Percentiles rank a stretch among this genome's conserved stretches.
phyloP scores from a whole-genome alignment of 2,797 vertebrate genomes.

The Octomys mimax region DNA sequence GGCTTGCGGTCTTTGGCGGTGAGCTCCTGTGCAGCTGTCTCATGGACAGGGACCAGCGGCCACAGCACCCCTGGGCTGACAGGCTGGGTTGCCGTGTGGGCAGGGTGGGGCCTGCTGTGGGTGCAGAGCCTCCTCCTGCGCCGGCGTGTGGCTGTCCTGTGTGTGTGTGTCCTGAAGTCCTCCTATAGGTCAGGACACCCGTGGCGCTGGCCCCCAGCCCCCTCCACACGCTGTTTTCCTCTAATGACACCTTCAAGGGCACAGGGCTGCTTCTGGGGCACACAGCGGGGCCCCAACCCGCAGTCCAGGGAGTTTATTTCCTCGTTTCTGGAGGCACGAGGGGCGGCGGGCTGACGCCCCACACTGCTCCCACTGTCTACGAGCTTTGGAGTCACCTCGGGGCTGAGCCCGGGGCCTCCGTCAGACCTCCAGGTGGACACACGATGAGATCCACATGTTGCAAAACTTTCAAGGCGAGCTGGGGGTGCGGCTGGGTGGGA shows the following conservation, averaged over 20 bases:
- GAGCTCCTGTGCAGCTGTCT: neutral
- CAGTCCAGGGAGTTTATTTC: too few relatives aligned
- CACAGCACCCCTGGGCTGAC: neutral
- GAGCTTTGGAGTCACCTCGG: fast-evolving
- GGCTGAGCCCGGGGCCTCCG: neutral
- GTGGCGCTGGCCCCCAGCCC: neutral
- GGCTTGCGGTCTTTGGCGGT: neutral
- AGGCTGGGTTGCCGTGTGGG: fast-evolving
- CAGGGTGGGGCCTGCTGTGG: fast-evolving
- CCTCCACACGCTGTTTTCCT: neutral
- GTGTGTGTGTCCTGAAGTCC: neutral
- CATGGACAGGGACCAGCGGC: neutral
- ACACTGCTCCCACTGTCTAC: too few relatives aligned
- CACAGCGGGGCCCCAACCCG: too few relatives aligned
- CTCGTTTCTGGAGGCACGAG: fast-evolving
- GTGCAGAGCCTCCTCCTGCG: neutral
- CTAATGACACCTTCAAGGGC: neutral
- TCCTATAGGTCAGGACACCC: fast-evolving
- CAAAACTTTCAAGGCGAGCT: neutral
- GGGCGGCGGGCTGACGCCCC: fast-evolving
- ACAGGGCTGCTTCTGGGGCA: fast-evolving
- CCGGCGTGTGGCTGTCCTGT: neutral
- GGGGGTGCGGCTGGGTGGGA: too few relatives aligned
- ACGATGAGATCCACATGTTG: neutral
- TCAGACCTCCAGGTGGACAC: neutral